phyloP scores from a whole-genome alignment of 2,797 vertebrate species.

The Adelosebastes latens region DNA sequence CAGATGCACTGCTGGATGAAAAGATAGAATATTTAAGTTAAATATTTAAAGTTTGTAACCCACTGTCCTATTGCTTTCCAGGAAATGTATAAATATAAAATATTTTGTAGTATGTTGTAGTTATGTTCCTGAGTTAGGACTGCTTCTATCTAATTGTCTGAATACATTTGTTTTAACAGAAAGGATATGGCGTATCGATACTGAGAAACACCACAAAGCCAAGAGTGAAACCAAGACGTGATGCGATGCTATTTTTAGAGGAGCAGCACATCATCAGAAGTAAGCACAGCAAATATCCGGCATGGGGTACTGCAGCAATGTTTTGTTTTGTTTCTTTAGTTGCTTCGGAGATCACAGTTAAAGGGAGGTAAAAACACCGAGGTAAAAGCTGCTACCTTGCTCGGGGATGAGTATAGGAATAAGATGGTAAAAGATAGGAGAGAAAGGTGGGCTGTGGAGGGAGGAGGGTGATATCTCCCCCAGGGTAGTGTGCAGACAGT shows the following conservation, averaged over 20 bases:
- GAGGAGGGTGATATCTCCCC: slow-evolving; percentile 8
- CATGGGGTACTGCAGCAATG: not conserved
- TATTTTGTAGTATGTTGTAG: not conserved
- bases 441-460: slow-evolving; percentile 2
- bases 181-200: not conserved
- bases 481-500: slow-evolving; percentile 18
- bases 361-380: slow-evolving; percentile 4
- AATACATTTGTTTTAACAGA: not conserved
- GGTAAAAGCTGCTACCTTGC: slow-evolving; percentile 6
- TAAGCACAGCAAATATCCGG: slow-evolving; percentile 35
- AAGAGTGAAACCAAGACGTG: slow-evolving; percentile 10
- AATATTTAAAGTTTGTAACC: not conserved
- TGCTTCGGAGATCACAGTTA: slow-evolving; percentile 31
- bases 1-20: not conserved
- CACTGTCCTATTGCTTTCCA: not conserved
- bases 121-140: not conserved
- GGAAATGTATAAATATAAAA: not conserved
- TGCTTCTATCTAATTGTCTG: not conserved
- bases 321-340: slow-evolving; percentile 30
- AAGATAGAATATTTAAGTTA: not conserved
- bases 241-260: slow-evolving; percentile 34
- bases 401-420: slow-evolving; percentile 1
- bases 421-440: slow-evolving; percentile 11
- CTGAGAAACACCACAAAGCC: slow-evolving; percentile 8
- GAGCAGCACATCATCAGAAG: slow-evolving; percentile 11